A percentile compares a stretch with the other conserved stretches of the same genome.
These are phyloP conservation scores for Thymelicus sylvestris DNA, from an alignment of 2,888 invertebrate species.

Conservation along the genomic window DNA sequence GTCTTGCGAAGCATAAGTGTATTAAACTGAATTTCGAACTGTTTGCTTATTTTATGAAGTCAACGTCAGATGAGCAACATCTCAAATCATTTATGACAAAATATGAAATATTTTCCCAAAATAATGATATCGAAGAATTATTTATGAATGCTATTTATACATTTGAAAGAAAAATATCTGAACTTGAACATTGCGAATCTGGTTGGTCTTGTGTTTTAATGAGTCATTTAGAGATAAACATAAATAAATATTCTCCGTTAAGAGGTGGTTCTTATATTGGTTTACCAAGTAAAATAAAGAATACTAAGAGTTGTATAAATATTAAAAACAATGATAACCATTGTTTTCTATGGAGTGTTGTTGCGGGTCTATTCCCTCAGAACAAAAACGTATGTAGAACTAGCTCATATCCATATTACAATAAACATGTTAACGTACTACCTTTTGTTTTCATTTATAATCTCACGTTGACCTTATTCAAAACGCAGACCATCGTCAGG, in stretches of 20 bases:
- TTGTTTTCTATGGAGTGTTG: slow-evolving; percentile 38
- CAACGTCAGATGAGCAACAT: slow-evolving; percentile 24
- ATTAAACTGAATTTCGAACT: slow-evolving; percentile 39
- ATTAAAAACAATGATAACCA: slow-evolving; percentile 32
- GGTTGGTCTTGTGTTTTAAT: slow-evolving; percentile 36
- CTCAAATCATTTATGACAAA: slow-evolving; percentile 38
- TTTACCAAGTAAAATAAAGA: slow-evolving; percentile 25
- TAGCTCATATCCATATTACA: slow-evolving; percentile 40
- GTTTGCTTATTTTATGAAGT: slow-evolving; percentile 23
- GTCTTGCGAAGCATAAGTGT: slow-evolving; percentile 26
- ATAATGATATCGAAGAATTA: no score
- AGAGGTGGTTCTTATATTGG: slow-evolving; percentile 31
- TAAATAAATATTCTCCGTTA: slow-evolving; percentile 33
- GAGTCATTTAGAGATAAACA: slow-evolving; percentile 35
- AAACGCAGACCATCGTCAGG: background rate
- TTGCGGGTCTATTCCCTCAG: slow-evolving; percentile 33
- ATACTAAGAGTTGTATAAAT: slow-evolving; percentile 38
- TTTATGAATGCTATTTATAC: background rate
- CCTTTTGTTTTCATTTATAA: no score
- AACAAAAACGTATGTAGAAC: slow-evolving; percentile 35
- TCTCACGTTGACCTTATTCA: no score
- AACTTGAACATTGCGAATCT: slow-evolving; percentile 38
- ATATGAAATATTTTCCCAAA: slow-evolving; percentile 1
- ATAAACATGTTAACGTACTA: no score
- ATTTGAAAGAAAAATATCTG: slow-evolving; percentile 29